Base-by-base conservation (phyloP, 92 coral and sea anemone genomes). In the Isaurus tuberculatus region DNA sequence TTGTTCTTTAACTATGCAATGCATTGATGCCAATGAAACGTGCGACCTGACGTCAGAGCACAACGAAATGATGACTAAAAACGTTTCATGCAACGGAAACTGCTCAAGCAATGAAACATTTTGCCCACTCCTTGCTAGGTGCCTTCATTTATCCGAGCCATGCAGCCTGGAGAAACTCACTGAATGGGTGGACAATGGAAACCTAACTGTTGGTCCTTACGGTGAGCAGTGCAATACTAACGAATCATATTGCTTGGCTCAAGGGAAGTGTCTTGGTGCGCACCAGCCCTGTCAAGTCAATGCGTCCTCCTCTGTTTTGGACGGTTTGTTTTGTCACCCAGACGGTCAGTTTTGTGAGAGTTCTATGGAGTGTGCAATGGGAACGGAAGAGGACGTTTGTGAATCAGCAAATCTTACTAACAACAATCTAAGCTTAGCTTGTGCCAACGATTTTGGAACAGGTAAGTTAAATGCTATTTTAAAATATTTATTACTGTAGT, bases 111-210 rank as follows among this genome's bases (percentile, higher is more conserved):
- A 29, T 73, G 63, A 48, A 48, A 9, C 16, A 0, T 73, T 44
- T 64, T 73, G 79, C 23, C 28, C 37, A 13, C 60, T 73, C 5
- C 79, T 73, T 73, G 79, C 19, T 19, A 73, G 79, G 17, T 73
- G 79, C 64, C 48, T 73, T 3, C 43, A 3, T 40, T 9, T 2
- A 40, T 40, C 31, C 0, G 37, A 73, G 8, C 13, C 11, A 27
- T 73, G 79, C 28, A 73, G 79, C 16, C 8, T 73, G 37, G 28
- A 73, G 32, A 49, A 26, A 49, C 61, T 73, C 15, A 26, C 46
- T 29, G 63, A 73, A 5, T 73, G 79, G 79, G 64, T 6, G 27
- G 11, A 27, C 14, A 58, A 34, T 2, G 79, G 64, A 43, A 73
- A 73, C 64, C 28, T 0, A 73, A 15, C 79, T 13, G 1, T 48